Base-by-base conservation (phyloP, 2,113 vertebrate species). In the Pomatostomus ruficeps region DNA sequence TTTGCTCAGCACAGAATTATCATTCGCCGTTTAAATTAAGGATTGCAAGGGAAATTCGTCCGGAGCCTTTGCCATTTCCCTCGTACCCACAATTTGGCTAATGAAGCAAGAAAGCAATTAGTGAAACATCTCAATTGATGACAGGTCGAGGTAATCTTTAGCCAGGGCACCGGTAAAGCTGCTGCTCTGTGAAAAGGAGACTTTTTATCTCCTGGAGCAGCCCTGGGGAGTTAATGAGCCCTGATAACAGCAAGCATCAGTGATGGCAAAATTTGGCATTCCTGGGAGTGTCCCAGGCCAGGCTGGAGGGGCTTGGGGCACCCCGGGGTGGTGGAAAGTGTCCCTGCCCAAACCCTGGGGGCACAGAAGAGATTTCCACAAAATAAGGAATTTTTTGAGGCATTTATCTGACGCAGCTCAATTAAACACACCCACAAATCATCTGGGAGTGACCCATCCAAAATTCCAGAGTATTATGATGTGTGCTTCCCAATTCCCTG, bases 31-130 rank as follows among this genome's bases (percentile, higher is more conserved):
- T 91, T 90, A 90, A 83, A 90, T 90, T 92, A 91, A 93, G 88
- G 57, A 55, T 88, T 83, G 94, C 68, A 67, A 77, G 14, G 83
- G 79, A 93, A 88, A 94, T 88, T 70, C 85, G 24, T 88, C 38
- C 85, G 14, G 46, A 88, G 46, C 38, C 62, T 92, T 88, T 62
- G 49, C 88, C 85, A 77, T 93, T 93, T 80, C 63, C 79, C 91
- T 93, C 79, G 57, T n/a, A 67, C 35, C 35, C 55, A 73, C 88
- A 74, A 80, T 92, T 74, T 91, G 68, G 82, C 85, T 95, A 97
- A 96, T 91, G 95, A 96, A 93, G 79, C 95, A 91, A 96, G 95
- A 91, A 95, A 76, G 84, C 91, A 96, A 92, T 96, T 95, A 95
- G 95, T 21, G 71, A 91, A 96, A 96, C 91, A 96, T 89, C 89